Evolutionary conservation across 2,888 invertebrate species (phyloP).

Genomic region (Xanthostigma xanthostigma): DNA sequence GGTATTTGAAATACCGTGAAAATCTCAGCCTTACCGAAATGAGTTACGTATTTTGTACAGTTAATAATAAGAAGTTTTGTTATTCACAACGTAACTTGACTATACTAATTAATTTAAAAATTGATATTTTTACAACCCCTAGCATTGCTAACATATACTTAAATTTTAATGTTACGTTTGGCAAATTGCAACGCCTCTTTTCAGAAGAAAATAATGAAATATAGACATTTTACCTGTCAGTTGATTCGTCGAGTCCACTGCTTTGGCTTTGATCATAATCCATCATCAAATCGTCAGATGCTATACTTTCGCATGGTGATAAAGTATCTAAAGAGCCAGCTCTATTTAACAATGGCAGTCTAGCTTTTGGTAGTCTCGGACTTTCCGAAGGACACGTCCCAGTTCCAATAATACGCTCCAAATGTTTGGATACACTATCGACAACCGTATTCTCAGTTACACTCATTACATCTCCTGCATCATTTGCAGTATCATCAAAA

Average conservation of each 20-base stretch:
- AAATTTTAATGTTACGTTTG: too few relatives aligned
- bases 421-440: constrained; percentile 10
- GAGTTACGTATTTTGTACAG: too few relatives aligned
- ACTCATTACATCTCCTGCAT: constrained; percentile 10
- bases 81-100: too few relatives aligned
- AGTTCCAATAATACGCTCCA: constrained; percentile 18
- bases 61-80: too few relatives aligned
- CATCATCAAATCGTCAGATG: constrained; percentile 78
- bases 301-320: constrained; percentile 70
- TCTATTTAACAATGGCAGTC: constrained; percentile 33
- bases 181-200: too few relatives aligned
- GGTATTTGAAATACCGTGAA: too few relatives aligned
- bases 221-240: constrained; percentile 24
- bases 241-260: constrained; percentile 36
- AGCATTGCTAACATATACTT: too few relatives aligned
- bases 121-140: too few relatives aligned
- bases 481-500: constrained; percentile 46
- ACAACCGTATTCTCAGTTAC: constrained; percentile 5
- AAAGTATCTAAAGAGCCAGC: constrained; percentile 66
- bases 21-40: too few relatives aligned
- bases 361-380: constrained; percentile 25
- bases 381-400: constrained; percentile 24
- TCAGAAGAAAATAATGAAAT: too few relatives aligned
- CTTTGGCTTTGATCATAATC: constrained; percentile 51
- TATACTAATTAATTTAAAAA: too few relatives aligned